Conservation (phyloP, 1,140 invertebrate genomes). For the Lordiphosa mommai region DNA sequence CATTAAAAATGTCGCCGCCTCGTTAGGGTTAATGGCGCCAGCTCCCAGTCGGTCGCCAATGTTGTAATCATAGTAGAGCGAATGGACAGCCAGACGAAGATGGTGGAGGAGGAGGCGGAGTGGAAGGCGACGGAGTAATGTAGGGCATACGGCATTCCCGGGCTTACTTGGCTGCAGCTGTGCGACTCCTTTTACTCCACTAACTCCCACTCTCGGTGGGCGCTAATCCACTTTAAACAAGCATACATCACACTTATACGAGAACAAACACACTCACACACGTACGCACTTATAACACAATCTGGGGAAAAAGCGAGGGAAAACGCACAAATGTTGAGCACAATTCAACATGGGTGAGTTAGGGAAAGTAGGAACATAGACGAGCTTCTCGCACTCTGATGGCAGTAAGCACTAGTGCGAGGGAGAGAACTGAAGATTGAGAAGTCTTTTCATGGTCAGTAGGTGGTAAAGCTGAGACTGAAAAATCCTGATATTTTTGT, state of each 20-base stretch:
- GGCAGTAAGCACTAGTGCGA: too few relatives aligned
- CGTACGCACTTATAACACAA: not conserved
- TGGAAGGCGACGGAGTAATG: not conserved
- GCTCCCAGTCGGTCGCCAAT: conserved; percentile 37
- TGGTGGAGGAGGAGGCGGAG: not conserved
- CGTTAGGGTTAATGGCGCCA: conserved; percentile 69
- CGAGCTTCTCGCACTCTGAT: too few relatives aligned
- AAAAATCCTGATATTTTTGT: too few relatives aligned
- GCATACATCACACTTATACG: conserved; percentile 12
- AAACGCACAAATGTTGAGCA: too few relatives aligned
- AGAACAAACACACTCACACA: not conserved
- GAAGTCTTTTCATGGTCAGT: too few relatives aligned
- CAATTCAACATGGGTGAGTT: too few relatives aligned
- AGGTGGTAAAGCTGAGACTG: too few relatives aligned
- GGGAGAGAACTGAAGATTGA: too few relatives aligned
- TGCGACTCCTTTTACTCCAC: not conserved
- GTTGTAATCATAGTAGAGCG: conserved; percentile 33
- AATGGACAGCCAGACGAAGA: conserved; percentile 1
- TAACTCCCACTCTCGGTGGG: not conserved
- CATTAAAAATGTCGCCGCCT: conserved; percentile 63
- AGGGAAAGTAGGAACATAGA: too few relatives aligned
- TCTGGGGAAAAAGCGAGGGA: not conserved
- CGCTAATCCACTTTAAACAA: conserved; percentile 43
- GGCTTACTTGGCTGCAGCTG: conserved; percentile 5
- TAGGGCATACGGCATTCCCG: conserved; percentile 6